phyloP scores from a whole-genome alignment of 2,888 invertebrate genomes.

The Drosophila tanythrix region DNA sequence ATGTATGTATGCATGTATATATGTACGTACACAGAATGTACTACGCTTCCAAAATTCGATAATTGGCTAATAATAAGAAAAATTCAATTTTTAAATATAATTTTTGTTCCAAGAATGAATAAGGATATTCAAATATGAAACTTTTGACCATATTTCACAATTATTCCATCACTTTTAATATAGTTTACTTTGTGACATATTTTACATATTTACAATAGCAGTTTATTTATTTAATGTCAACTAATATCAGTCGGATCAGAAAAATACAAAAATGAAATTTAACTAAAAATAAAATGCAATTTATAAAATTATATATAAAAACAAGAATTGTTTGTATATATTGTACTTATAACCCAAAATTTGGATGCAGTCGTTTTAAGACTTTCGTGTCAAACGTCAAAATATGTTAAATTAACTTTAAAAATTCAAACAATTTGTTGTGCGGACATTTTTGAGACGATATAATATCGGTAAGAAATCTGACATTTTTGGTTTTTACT shows the following conservation, averaged over 20 bases:
- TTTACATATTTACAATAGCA: not conserved
- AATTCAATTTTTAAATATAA: not conserved
- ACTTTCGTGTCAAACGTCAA: not conserved
- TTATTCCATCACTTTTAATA: not conserved
- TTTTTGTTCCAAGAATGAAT: not conserved
- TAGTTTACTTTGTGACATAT: not conserved
- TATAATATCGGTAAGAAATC: not conserved
- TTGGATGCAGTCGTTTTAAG: not conserved
- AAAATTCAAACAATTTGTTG: not conserved
- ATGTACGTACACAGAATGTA: not conserved
- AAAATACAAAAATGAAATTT: not conserved
- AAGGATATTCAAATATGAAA: not conserved
- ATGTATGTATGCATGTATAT: slow-evolving; percentile 12
- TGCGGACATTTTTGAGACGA: not conserved
- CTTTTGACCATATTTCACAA: not conserved
- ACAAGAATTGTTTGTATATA: not conserved
- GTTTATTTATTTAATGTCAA: not conserved
- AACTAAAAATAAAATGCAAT: not conserved
- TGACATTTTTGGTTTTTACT: not conserved
- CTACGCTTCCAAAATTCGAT: not conserved
- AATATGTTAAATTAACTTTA: not conserved
- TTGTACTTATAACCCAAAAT: not conserved
- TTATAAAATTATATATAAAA: not conserved
- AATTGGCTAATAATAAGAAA: not conserved
- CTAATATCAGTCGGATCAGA: not conserved